Base-by-base conservation (phyloP, 1,140 invertebrate genomes). In the Lethocerus indicus region DNA sequence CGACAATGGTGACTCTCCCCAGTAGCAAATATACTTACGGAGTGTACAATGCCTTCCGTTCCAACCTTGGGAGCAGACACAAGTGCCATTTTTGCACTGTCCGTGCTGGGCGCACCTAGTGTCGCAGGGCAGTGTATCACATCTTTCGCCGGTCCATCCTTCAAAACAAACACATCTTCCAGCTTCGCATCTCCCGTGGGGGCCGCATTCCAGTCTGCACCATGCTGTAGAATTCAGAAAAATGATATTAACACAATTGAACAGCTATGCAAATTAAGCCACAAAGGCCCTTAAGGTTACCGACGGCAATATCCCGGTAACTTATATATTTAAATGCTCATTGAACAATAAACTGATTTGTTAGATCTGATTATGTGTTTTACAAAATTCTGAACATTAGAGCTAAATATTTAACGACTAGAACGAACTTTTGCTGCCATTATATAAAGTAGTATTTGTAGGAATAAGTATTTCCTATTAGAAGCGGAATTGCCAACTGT, bases 51-150 rank as follows among this genome's bases (percentile, higher is more conserved):
- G 90, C 59, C 83, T 77, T 53, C 93, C 93, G 68, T 96, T 97
- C 92, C 92, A 98, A 48, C 94, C 94, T 65, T 89, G 85, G 18
- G 85, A 82, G 65, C 94, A 98, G 37, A 92, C 81, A 64, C 94
- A 98, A 23, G 88, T 94, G 27, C 94, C 94, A 65, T 98, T 96
- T 61, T 87, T 83, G 67, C 95, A 98, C 63, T 91, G 86, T 0
- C 95, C 94, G 60, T 92, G 88, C 57, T 92, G 87, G n/a, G 79
- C 78, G 63, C 91, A 93, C 46, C 94, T 79, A n/a, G 75, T 63
- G 61, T 92, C 87, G 65, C 90, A 93, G 13, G 86, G 82, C 52
- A 84, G 71, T 59, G 86, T 81, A 64, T 94, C 87, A 64, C 93
- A 97, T 41, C 83, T 76, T 39, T 82, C 73, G 23, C 92, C 92